Evolutionary conservation across 2,888 invertebrate species (phyloP).

Genomic region (Polydrusus pterygomalis): DNA sequence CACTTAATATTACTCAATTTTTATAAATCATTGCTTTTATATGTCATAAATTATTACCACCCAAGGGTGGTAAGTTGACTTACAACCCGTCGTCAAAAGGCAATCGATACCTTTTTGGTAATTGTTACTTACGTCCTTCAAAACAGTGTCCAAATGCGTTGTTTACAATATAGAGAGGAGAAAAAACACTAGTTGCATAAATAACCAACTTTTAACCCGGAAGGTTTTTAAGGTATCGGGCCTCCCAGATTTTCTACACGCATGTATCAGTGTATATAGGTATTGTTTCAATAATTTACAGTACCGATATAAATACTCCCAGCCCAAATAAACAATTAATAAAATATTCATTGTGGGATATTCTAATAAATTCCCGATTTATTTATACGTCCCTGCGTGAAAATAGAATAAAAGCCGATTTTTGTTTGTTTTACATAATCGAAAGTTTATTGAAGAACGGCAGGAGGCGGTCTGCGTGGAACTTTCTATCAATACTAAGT

Average conservation of each 20-base stretch:
- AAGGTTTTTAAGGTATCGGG: neutral
- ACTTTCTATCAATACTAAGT: neutral
- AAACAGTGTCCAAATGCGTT: too few species aligned
- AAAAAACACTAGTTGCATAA: too few species aligned
- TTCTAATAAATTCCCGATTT: conserved; percentile 21
- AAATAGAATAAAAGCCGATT: conserved; percentile 14
- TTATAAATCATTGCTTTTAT: too few species aligned
- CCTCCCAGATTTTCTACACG: neutral
- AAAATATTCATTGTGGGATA: conserved; percentile 18
- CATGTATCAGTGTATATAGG: neutral
- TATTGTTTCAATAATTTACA: neutral
- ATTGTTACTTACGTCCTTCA: too few species aligned
- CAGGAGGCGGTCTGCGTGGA: neutral
- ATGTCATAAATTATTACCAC: too few species aligned
- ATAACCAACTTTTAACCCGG: too few species aligned
- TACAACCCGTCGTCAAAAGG: too few species aligned
- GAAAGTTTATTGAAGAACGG: conserved; percentile 6
- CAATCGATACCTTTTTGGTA: too few species aligned
- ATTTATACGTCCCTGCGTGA: conserved; percentile 8
- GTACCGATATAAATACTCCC: conserved; percentile 2
- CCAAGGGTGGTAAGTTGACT: too few species aligned
- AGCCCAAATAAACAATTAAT: conserved; percentile 5
- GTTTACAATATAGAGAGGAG: too few species aligned
- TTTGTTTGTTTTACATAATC: conserved; percentile 26
- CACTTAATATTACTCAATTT: too few species aligned